Conservation (phyloP, 2,797 vertebrate species). For the Thripadectes ignobilis region DNA sequence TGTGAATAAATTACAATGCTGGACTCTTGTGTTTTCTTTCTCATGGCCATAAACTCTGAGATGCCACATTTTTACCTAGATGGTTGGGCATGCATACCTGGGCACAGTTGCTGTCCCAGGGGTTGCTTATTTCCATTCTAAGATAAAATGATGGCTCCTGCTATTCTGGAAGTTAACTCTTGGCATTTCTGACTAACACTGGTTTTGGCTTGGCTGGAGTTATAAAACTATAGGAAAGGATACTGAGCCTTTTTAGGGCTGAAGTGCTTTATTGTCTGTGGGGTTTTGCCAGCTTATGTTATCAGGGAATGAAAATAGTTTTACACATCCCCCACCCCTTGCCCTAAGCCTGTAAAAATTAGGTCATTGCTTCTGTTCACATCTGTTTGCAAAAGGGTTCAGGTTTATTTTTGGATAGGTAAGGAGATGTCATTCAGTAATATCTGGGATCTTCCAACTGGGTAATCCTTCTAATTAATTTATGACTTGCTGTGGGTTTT, state of each 20-base stretch:
- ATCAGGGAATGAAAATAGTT: not conserved
- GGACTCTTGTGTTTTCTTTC: not conserved
- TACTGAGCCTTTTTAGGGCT: not conserved
- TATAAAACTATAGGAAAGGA: not conserved
- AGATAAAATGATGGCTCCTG: not conserved
- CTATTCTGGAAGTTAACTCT: not conserved
- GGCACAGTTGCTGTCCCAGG: not conserved
- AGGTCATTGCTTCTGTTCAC: not conserved
- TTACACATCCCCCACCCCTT: not conserved
- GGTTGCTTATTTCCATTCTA: not conserved
- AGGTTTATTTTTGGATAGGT: not conserved
- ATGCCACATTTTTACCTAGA: not conserved
- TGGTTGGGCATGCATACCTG: rapidly evolving
- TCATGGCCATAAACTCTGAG: not conserved
- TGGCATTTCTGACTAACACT: not conserved
- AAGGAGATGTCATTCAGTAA: not conserved
- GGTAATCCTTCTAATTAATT: slow-evolving; percentile 50
- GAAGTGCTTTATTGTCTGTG: not conserved
- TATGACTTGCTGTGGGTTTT: not conserved
- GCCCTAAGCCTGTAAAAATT: not conserved
- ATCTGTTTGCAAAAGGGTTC: not conserved
- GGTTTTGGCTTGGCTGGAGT: not conserved
- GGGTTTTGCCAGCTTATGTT: not conserved
- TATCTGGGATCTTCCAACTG: slow-evolving; percentile 5
- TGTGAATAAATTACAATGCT: not conserved